Evolutionary conservation across 1,140 invertebrate genomes (phyloP).

Genomic region (Pinna nobilis): DNA sequence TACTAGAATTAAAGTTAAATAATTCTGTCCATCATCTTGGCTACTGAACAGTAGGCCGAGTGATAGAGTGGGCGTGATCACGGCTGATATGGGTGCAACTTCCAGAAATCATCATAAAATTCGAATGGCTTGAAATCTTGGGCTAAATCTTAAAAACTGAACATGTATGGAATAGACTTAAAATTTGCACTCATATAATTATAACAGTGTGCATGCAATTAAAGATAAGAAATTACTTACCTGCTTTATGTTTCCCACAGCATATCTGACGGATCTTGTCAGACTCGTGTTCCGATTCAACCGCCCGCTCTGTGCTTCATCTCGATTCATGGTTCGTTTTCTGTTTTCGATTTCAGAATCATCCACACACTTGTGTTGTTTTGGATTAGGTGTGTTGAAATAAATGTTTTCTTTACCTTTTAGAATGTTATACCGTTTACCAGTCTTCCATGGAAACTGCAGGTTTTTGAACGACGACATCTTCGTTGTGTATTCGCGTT

Average conservation of each 20-base stretch:
- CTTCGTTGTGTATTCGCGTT: constrained; percentile 27
- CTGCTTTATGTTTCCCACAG: constrained; percentile 57
- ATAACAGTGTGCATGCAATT: not conserved
- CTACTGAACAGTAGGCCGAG: too few species aligned
- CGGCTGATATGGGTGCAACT: too few species aligned
- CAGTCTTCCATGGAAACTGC: constrained; percentile 43
- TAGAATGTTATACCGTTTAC: constrained; percentile 49
- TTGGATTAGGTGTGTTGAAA: constrained; percentile 47
- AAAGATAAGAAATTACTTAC: constrained; percentile 27
- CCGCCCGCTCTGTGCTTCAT: not conserved
- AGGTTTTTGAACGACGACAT: constrained; percentile 50
- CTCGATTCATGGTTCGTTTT: not conserved
- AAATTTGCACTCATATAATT: not conserved
- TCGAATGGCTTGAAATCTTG: too few species aligned
- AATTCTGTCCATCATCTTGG: too few species aligned
- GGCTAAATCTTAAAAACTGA: too few species aligned
- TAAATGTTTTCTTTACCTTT: constrained; percentile 56
- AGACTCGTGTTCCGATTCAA: constrained; percentile 42
- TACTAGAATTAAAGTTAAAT: too few species aligned
- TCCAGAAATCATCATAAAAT: too few species aligned
- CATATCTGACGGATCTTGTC: constrained; percentile 57
- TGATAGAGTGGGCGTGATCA: too few species aligned
- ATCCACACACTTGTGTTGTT: not conserved
- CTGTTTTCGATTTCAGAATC: constrained; percentile 14
- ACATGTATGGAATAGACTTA: too few species aligned